Conservation (phyloP, 2,888 invertebrate species). For the Heliconius erato region DNA sequence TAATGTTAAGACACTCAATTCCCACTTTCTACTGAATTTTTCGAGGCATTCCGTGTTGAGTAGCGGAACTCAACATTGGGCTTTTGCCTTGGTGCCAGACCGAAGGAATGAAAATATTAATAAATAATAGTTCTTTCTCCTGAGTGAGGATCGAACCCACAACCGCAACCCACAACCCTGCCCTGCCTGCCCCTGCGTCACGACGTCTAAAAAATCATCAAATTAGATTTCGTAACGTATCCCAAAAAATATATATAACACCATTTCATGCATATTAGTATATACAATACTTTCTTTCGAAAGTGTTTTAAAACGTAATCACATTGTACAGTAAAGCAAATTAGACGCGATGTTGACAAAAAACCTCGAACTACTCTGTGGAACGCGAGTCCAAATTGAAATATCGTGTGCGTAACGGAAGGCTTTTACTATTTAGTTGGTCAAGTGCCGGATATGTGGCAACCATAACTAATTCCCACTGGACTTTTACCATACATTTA, state of each 20-base stretch:
- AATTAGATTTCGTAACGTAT: too few species aligned
- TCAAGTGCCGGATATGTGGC: conserved; percentile 78
- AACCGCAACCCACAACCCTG: too few species aligned
- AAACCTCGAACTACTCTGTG: conserved; percentile 60
- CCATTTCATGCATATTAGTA: not conserved
- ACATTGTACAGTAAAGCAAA: conserved; percentile 68
- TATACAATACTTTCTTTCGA: not conserved
- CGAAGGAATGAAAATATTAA: too few species aligned
- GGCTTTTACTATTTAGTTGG: conserved; percentile 73
- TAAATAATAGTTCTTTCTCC: too few species aligned
- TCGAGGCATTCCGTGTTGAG: too few species aligned
- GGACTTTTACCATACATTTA: conserved; percentile 23
- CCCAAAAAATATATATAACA: not conserved
- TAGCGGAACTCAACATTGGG: too few species aligned
- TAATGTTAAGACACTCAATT: too few species aligned
- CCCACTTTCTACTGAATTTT: too few species aligned
- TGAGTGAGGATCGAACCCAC: too few species aligned
- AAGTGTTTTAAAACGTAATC: conserved; percentile 38
- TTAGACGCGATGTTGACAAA: conserved; percentile 79
- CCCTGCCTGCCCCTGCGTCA: too few species aligned
- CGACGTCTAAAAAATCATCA: too few species aligned
- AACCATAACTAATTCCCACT: conserved; percentile 57
- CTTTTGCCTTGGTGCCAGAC: too few species aligned
- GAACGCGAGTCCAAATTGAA: conserved; percentile 72
- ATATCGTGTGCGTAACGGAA: conserved; percentile 82